phyloP scores from a whole-genome alignment of 2,888 invertebrate genomes.

The Campoletis raptor region DNA sequence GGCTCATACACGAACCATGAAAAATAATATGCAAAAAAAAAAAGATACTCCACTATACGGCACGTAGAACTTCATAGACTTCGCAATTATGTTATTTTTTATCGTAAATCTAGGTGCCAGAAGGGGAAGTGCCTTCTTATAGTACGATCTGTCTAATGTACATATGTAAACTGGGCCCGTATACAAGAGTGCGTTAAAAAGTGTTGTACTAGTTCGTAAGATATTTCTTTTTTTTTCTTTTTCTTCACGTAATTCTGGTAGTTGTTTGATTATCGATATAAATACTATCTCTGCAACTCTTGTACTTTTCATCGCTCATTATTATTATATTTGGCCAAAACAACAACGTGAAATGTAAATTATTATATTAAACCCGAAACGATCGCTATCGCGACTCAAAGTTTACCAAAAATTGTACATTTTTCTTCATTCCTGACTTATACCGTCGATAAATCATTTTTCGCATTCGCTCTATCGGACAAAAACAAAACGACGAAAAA shows the following conservation, averaged over 20 bases:
- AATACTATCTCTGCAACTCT: conserved; percentile 40
- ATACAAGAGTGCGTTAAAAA: conserved; percentile 50
- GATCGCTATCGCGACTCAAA: conserved; percentile 53
- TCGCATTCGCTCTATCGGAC: neutral
- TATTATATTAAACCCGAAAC: conserved; percentile 50
- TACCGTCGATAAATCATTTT: neutral
- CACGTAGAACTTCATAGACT: conserved; percentile 40
- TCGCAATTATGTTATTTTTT: conserved; percentile 41
- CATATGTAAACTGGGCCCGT: conserved; percentile 61
- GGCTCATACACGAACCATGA: neutral
- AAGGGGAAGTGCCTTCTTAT: conserved; percentile 68
- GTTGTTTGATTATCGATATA: conserved; percentile 27
- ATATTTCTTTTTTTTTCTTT: conserved; percentile 17
- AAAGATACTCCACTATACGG: conserved; percentile 25
- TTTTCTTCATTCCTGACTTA: neutral
- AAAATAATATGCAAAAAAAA: conserved; percentile 1
- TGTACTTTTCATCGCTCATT: conserved; percentile 55
- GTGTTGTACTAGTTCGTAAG: conserved; percentile 60
- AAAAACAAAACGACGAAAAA: neutral
- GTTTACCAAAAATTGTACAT: conserved; percentile 8
- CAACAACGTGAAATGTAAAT: conserved; percentile 61
- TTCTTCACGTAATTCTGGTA: conserved; percentile 32
- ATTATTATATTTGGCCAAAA: conserved; percentile 49
- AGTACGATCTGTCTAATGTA: conserved; percentile 65
- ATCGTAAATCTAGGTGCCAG: conserved; percentile 63